phyloP scores from a whole-genome alignment of 2,113 vertebrate genomes.

The Bothrops jararaca region DNA sequence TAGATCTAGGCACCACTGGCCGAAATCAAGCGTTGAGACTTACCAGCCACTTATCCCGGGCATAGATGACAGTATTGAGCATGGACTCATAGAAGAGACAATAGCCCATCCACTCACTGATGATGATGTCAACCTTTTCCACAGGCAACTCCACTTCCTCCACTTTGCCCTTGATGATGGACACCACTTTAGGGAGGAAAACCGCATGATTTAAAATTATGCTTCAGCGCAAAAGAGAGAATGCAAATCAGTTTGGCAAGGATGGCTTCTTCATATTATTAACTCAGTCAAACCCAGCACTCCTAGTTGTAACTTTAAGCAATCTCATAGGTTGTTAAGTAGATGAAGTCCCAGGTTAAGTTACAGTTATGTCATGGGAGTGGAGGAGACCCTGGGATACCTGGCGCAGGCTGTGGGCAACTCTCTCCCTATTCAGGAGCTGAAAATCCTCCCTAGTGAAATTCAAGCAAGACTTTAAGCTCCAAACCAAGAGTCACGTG shows the following conservation, averaged over 20 bases:
- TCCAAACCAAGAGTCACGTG: not conserved
- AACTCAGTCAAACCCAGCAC: not conserved
- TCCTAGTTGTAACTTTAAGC: not conserved
- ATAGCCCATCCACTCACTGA: constrained; percentile 96
- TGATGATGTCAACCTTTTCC: constrained; percentile 91
- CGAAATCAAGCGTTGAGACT: constrained; percentile 20
- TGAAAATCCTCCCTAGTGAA: not conserved
- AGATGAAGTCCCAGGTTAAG: not conserved
- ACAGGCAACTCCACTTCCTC: constrained; percentile 89
- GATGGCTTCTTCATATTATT: not conserved
- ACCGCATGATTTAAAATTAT: not conserved
- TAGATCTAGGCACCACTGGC: no score
- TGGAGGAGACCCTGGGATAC: not conserved
- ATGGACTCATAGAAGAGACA: constrained; percentile 94
- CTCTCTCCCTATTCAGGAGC: not conserved
- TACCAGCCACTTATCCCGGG: constrained; percentile 93
- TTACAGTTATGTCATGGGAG: not conserved
- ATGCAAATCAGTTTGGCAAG: not conserved
- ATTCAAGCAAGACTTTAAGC: not conserved
- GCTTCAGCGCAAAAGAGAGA: not conserved
- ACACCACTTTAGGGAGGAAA: constrained; percentile 74
- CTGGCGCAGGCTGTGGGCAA: not conserved
- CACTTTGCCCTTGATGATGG: constrained; percentile 93
- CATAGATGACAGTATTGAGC: constrained; percentile 91
- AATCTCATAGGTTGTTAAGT: not conserved